Base-by-base conservation (phyloP, 2,888 invertebrate genomes). In the Megamerina dolium region DNA sequence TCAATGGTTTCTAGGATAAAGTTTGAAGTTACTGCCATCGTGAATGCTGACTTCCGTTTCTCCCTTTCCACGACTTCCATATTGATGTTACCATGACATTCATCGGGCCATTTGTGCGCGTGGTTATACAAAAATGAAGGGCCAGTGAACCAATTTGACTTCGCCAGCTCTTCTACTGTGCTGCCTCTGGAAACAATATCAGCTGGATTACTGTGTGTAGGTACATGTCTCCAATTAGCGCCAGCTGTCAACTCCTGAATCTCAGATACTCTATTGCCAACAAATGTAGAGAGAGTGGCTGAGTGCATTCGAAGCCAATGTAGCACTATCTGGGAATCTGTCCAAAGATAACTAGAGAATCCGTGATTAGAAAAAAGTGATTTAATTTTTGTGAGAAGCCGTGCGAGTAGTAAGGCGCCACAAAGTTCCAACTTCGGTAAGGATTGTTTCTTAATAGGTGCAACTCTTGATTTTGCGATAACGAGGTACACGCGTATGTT, bases 281-380 rank as follows among this genome's bases (percentile, higher is more conserved):
- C 40, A 19, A 49, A 46, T 13, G 40, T 43, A n/a, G 38, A 45
- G 2, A 48, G 23, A 3, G 46, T 41, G 2, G 43, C 23, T 9
- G 50, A 46, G 8, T 47, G 48, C 27, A 31, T 8, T 23, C 10
- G 16, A 5, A 51, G 29, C 52, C 47, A 46, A 5, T 36, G 41
- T 9, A 52, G 14, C 0, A 47, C 47, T 12, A 52, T 45, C 18
- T 37, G 41, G 5, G 50, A 50, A 32, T 51, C 45, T n/a, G 46
- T 45, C 46, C 45, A 48, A 12, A 46, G 30, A 13, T 23, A 38
- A 37, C 26, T 18, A 9, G 29, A 17, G 20, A 13, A 21, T 5
- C 17, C 16, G 5, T 26, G 13, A n/a, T 37, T 16, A 26, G 26
- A 31, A 10, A 34, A 34, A 2, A 33, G 12, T n/a, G 33, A n/a